Base-by-base conservation (phyloP, 2,113 vertebrate species). In the Paracanthobrama guichenoti region DNA sequence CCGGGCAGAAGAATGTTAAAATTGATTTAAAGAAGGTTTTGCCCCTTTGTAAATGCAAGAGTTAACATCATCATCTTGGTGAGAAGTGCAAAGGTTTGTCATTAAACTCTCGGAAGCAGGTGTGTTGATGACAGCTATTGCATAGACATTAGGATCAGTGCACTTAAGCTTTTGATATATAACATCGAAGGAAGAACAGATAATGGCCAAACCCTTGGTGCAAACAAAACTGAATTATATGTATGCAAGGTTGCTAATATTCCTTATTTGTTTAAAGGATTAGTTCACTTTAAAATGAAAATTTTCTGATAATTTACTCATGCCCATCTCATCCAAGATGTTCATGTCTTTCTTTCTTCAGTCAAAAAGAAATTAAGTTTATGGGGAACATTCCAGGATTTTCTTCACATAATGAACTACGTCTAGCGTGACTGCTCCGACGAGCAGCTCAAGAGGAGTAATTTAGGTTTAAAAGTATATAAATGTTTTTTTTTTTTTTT, bases 1-100 rank as follows among this genome's bases (percentile, higher is more conserved):
- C 60, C 24, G 42, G 18, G 79, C 48, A 71, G 48, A 69, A 81
- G 79, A 93, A 91, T 92, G 91, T 90, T 92, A 14, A 59, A 55
- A 85, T 86, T 83, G 86, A 89, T 91, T 92, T 90, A 90, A 91
- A 86, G 83, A 89, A 90, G 87, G 82, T 20, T 46, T 69, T 62
- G n/a, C 35, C 62, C 53, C n/a, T 78, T 90, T 88, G 24, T 84
- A 42, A 44, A 69, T 87, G 89, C 90, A 92, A 87, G 84, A 83
- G 81, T 87, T 90, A 88, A 85, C 90, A 91, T 87, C 89, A 88
- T 88, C 88, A 85, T 87, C 44, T 90, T 84, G 50, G 13, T 44
- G 57, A 86, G 88, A 60, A 2, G 42, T 4, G 67, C 55, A 64
- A 57, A 83, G 62, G 83, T 59, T 62, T 84, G 64, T 84, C 35